Evolutionary conservation across 1,140 invertebrate genomes (phyloP), one percentile per base, ranked within the genome.

Genomic region (Lanistes nyassanus): DNA sequence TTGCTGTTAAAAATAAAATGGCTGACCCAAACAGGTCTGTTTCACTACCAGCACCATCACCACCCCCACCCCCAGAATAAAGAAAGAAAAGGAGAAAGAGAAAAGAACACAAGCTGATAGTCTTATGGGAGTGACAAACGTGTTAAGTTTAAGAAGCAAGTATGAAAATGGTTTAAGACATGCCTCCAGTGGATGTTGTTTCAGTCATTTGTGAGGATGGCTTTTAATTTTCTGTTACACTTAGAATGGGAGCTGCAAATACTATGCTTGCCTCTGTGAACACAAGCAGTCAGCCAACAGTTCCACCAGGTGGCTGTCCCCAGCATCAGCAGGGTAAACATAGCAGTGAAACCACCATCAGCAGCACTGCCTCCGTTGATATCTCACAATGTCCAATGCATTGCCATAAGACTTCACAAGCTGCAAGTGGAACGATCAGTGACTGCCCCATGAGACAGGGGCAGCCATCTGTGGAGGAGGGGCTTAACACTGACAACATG

Each of bases 401-500:
- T 23, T 53, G 64, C 26, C 31, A 60, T n/a, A 47, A n/a, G 31
- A 56, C 31, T 29, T 55, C 23, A 55, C 66, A 55, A 53, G 39
- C 29, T 19, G 34, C 26, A 29, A 21, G 21, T 16, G 60, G 23
- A 34, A 76, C 68, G 34, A 55, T 75, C 34, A 86, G 83, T 80
- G 85, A 84, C 60, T 87, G 86, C 73, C 84, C 84, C 21, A 83
- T 86, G 84, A 79, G 77, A 23, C 80, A 83, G 47, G 74, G 55
- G 34, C 55, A 76, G 55, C 19, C 21, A 60, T 53, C 60, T 19
- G 37, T n/a, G n/a, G 87, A 89, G 75, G 92, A 94, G n/a, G n/a
- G n/a, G 78, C 91, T 96, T 7, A 94, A 95, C 90, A 94, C 94
- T 3, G 90, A 94, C 68, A 96, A 96, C 87, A 95, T 95, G 94